Evolutionary conservation across 1,140 invertebrate genomes (phyloP).

Genomic region (Lordiphosa clarofinis): DNA sequence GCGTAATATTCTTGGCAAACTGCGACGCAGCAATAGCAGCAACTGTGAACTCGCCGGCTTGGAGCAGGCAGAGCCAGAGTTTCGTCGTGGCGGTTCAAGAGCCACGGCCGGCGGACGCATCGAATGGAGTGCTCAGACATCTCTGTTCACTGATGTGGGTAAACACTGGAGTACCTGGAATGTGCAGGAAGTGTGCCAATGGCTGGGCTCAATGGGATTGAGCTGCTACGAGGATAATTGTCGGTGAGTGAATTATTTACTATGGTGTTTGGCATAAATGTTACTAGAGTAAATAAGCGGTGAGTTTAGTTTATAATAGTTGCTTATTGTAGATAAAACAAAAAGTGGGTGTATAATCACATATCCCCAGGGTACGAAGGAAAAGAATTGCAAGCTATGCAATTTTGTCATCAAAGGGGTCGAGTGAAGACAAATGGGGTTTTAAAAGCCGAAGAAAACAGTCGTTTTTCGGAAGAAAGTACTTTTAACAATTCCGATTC

Average conservation of each 20-base stretch:
- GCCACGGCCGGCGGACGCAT: conserved; percentile 89
- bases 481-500: too few species aligned
- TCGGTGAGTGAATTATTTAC: conserved; percentile 66
- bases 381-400: too few species aligned
- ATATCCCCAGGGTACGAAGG: too few species aligned
- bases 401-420: too few species aligned
- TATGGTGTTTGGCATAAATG: neutral
- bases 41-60: conserved; percentile 83
- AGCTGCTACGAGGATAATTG: conserved; percentile 89
- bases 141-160: conserved; percentile 44
- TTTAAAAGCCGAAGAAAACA: too few species aligned
- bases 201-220: conserved; percentile 93
- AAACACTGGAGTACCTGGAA: conserved; percentile 89
- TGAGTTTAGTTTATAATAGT: too few species aligned
- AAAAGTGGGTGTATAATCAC: too few species aligned
- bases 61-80: conserved; percentile 82
- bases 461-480: too few species aligned
- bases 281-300: neutral
- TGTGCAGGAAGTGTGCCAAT: conserved; percentile 90
- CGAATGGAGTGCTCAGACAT: conserved; percentile 82
- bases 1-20: conserved; percentile 86
- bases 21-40: conserved; percentile 83
- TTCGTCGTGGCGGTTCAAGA: conserved; percentile 86
- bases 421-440: too few species aligned
- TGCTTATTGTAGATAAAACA: too few species aligned